Base-by-base conservation (phyloP, 2,113 vertebrate genomes). In the Callipepla squamata region DNA sequence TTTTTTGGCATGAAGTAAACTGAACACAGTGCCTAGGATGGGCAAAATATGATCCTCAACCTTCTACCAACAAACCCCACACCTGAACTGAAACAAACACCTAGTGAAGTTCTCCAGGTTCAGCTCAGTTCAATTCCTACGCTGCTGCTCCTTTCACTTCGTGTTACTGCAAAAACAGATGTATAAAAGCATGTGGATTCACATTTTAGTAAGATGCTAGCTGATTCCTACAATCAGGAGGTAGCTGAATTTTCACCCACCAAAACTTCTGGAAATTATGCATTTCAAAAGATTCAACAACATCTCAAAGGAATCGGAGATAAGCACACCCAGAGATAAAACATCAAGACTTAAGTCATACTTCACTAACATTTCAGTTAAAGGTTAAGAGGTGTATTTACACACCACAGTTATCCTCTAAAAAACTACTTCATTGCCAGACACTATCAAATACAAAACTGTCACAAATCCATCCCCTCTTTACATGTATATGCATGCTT, bases 381-480 rank as follows among this genome's bases (percentile, higher is more conserved):
- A 80, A 68, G 62, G 90, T 6, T 84, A 57, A 82, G 32, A 81
- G 82, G 57, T 57, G 36, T 21, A 89, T 55, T 73, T 85, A 92
- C 20, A 61, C 80, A 51, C 45, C 92, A 21, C 11, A 95, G 22
- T 23, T 9, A 76, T 20, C 45, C 36, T 87, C 74, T 61, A 47
- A 80, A 93, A 93, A 94, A 62, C 45, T 80, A 89, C 63, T 75
- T 75, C 62, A 72, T 59, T 90, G 81, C 62, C 70, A 93, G 47
- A 88, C 28, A 57, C 67, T 38, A 55, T 59, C 80, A 95, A 89
- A 82, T 95, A 81, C 30, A 87, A 95, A 94, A 80, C 19, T 42
- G 82, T 69, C 45, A 82, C 20, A 76, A 93, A 34, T 22, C 44
- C 50, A 59, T 7, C 38, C 68, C 83, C 73, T 66, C 22, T 66